Evolutionary conservation across 2,888 invertebrate genomes (phyloP), one percentile per base, ranked within the genome.

Genomic region (Nezara viridula): DNA sequence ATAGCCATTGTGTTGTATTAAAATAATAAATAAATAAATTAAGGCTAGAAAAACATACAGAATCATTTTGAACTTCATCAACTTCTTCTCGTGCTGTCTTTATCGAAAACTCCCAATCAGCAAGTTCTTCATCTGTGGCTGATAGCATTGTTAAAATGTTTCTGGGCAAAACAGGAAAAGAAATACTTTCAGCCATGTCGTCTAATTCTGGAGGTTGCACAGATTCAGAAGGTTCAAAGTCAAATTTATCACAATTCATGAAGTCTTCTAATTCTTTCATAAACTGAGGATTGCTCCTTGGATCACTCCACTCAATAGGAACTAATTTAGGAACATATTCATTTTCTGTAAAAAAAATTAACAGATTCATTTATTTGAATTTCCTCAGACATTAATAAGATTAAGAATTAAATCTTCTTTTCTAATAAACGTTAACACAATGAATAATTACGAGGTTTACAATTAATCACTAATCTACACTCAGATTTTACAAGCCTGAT

Each of bases 231-330:
- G 47, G 37, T 32, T n/a, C 16, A 88, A 44, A 44, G 40, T 47
- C 27, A 21, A 88, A 66, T 16, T n/a, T 27, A 47, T 73, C 88
- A 88, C 88, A 88, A 40, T 88, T 66, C 88, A 88, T 88, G 9
- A 85, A 77, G 7, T 89, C 89, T 49, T 52, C 88, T 24, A 90
- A 85, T 55, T 90, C 86, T 50, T 89, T 87, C 85, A 52, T 85
- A 88, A 90, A 90, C 9, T 89, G 32, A 24, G 47, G 44, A 73
- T 90, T 90, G 4, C 32, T 50, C 16, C 55, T 49, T 7, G 90
- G 89, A 60, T 89, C 87, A 27, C 86, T 77, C 88, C 89, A 90
- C 14, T 88, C 52, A 21, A 90, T 50, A 16, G 81, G 73, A 60
- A 87, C 49, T 52, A 89, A 55, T 77, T 90, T 88, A 37, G 88